Percentiles rank a stretch among this genome's conserved stretches.
Conservation (phyloP, 2,888 invertebrate genomes). For the Phortica okadai region DNA sequence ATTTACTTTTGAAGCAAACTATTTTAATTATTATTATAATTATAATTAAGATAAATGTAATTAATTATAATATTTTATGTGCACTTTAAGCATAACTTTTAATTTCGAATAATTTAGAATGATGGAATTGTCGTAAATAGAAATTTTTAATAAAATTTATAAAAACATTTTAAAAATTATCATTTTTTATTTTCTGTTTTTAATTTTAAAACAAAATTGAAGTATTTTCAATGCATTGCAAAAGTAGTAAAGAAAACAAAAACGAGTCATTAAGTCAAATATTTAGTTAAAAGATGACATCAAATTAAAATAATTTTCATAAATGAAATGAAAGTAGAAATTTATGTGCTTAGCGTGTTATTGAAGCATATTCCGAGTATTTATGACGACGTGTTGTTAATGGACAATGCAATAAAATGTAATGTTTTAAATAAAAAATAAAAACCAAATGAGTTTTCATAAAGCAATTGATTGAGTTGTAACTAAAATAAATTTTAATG, state of each 20-base stretch:
- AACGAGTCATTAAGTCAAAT: not conserved
- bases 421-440: slow-evolving; percentile 16
- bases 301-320: slow-evolving; percentile 60
- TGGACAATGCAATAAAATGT: slow-evolving; percentile 25
- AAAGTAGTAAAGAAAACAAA: slow-evolving; percentile 29
- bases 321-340: slow-evolving; percentile 66
- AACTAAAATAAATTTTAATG: not conserved
- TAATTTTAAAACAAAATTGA: not conserved
- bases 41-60: slow-evolving; percentile 3
- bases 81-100: not conserved
- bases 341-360: slow-evolving; percentile 71
- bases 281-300: slow-evolving; percentile 46
- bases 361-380: slow-evolving; percentile 32
- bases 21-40: slow-evolving; percentile 4
- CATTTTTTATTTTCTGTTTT: not conserved
- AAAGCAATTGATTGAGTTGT: not conserved
- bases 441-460: not conserved
- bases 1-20: slow-evolving; percentile 49
- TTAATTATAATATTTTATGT: not conserved
- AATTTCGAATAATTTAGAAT: slow-evolving; percentile 16
- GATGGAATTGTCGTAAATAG: slow-evolving; percentile 23
- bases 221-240: not conserved
- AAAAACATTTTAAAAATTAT: not conserved
- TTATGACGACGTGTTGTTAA: slow-evolving; percentile 5
- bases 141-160: slow-evolving; percentile 23